Evolutionary conservation across 1,140 invertebrate genomes (phyloP).

Genomic region (Drosophila rufa): DNA sequence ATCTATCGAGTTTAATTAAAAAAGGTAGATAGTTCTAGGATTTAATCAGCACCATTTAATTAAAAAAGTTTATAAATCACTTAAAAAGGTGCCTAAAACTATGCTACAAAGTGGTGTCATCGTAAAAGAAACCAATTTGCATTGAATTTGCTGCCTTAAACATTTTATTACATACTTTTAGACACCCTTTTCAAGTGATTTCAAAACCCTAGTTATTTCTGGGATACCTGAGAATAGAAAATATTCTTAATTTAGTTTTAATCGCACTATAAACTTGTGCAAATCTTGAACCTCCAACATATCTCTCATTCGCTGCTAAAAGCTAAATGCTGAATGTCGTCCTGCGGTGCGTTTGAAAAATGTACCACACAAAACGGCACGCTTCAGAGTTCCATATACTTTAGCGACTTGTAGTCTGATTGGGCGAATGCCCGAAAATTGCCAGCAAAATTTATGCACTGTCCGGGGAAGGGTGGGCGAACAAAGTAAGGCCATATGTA

Average conservation of each 20-base stretch:
- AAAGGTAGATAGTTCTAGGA: no score
- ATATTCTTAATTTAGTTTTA: background rate
- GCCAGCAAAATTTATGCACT: conserved; percentile 70
- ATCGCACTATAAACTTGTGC: background rate
- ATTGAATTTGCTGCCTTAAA: no score
- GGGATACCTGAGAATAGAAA: no score
- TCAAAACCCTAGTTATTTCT: no score
- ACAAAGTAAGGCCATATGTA: conserved; percentile 30
- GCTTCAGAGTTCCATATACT: conserved; percentile 21
- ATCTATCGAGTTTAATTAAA: no score
- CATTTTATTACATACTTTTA: no score
- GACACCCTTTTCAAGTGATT: no score
- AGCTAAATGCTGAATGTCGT: background rate
- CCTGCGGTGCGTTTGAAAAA: background rate
- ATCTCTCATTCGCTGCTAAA: background rate
- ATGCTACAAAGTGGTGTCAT: no score
- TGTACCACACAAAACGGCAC: background rate
- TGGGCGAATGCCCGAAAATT: conserved; percentile 64
- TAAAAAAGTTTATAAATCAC: no score
- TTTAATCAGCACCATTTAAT: no score
- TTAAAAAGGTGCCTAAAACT: no score
- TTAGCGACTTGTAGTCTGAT: conserved; percentile 54
- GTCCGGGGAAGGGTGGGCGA: conserved; percentile 17
- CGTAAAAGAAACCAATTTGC: no score
- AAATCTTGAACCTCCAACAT: background rate